A percentile compares a stretch with the other conserved stretches of the same genome.
Evolutionary conservation across 2,888 invertebrate species (phyloP).

Genomic region (Nymphalis c-album): DNA sequence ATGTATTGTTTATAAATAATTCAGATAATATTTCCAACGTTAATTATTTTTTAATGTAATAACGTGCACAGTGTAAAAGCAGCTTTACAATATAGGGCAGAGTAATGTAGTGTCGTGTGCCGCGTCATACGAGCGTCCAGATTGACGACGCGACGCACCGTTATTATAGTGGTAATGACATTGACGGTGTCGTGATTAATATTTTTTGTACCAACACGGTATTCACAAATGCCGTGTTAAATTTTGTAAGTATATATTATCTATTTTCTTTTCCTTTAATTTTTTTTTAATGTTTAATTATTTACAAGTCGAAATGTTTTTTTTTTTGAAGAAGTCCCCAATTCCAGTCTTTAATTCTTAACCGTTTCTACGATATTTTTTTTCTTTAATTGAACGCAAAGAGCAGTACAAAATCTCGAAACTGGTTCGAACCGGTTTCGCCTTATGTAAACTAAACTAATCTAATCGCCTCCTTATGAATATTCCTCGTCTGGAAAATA

Average conservation of each 20-base stretch:
- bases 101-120: constrained; percentile 9
- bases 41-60: background rate
- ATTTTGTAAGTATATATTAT: constrained; percentile 11
- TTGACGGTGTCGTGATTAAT: constrained; percentile 14
- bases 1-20: no score
- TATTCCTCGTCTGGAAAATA: no score
- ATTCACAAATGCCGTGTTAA: constrained; percentile 6
- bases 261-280: background rate
- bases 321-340: no score
- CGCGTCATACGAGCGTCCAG: constrained; percentile 13
- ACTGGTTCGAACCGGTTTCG: no score
- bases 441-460: no score
- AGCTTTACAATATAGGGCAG: constrained; percentile 9
- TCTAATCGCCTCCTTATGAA: no score
- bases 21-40: background rate
- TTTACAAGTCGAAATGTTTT: background rate
- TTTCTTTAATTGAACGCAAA: no score
- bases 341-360: no score
- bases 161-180: constrained; percentile 22
- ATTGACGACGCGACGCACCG: constrained; percentile 17
- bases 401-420: no score
- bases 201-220: constrained; percentile 2
- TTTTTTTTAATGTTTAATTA: background rate
- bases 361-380: no score
- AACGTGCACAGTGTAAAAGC: background rate